These are phyloP conservation scores for Dissostichus mawsoni DNA, from an alignment of 2,113 vertebrate genomes.

Conservation along the genomic window DNA sequence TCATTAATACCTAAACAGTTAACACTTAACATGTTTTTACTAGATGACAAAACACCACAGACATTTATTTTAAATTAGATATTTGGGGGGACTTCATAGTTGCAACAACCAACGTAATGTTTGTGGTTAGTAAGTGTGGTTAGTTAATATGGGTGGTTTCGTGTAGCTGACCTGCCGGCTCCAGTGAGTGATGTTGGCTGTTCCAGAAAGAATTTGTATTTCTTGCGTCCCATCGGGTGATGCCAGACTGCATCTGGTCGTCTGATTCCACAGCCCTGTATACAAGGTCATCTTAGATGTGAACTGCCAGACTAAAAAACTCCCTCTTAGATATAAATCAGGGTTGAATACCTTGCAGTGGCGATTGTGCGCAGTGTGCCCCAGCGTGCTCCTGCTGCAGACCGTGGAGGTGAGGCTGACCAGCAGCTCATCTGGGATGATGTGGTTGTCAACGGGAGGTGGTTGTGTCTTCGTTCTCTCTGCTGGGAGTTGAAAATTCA, in stretches of 20 bases:
- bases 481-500: constrained; percentile 1
- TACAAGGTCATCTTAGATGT: not conserved
- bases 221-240: constrained; percentile 83
- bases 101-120: not conserved
- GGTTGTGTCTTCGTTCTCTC: constrained; percentile 13
- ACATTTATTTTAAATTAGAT: not conserved
- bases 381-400: constrained; percentile 60
- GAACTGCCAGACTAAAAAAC: constrained; percentile 1
- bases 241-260: constrained; percentile 87
- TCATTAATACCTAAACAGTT: not conserved
- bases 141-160: not conserved
- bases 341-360: constrained; percentile 61
- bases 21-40: not conserved
- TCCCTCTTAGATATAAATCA: not conserved
- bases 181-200: constrained; percentile 86
- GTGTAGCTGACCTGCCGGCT: constrained; percentile 85
- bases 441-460: constrained; percentile 54
- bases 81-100: not conserved
- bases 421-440: constrained; percentile 87
- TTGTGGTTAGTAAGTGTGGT: no score
- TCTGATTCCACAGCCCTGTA: constrained; percentile 81
- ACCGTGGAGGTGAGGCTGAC: constrained; percentile 80
- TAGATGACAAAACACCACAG: not conserved
- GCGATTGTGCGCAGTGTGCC: constrained; percentile 62
- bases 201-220: constrained; percentile 88